These are phyloP conservation scores for Falco naumanni DNA, from an alignment of 2,797 vertebrate genomes.

Conservation along the genomic window DNA sequence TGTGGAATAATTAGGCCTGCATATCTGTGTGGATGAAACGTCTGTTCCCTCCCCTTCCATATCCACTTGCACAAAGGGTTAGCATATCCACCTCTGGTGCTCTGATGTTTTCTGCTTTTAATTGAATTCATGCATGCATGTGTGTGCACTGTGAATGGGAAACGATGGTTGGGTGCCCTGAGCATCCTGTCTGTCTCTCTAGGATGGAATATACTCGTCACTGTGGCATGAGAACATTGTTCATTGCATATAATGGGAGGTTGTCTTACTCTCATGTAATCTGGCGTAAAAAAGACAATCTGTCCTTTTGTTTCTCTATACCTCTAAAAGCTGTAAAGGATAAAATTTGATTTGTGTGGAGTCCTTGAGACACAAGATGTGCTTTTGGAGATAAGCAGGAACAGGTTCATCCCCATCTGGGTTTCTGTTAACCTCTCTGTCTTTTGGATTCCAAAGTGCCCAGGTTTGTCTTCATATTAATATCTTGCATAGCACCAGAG, in stretches of 20 bases:
- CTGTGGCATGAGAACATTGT: conserved; percentile 42
- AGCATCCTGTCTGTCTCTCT: conserved; percentile 20
- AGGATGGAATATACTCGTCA: conserved; percentile 47
- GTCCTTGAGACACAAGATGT: conserved; percentile 52
- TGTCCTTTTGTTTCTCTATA: conserved; percentile 47
- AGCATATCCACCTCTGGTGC: conserved; percentile 27
- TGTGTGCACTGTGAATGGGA: conserved; percentile 16
- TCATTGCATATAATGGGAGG: neutral
- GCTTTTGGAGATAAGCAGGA: conserved; percentile 56
- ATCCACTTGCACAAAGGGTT: conserved; percentile 16
- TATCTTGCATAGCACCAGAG: neutral
- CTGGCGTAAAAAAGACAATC: conserved; percentile 36
- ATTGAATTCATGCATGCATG: conserved; percentile 41
- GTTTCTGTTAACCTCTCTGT: conserved; percentile 47
- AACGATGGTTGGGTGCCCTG: neutral
- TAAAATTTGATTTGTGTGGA: conserved; percentile 48
- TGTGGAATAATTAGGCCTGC: conserved; percentile 36
- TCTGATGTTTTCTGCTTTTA: conserved; percentile 48
- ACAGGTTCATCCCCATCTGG: conserved; percentile 33
- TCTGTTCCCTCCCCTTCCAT: conserved; percentile 12
- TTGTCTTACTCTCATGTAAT: conserved; percentile 59
- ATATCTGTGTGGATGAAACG: neutral
- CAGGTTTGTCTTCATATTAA: conserved; percentile 9
- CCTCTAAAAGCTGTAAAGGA: conserved; percentile 43
- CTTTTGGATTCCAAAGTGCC: conserved; percentile 6